Evolutionary conservation across 2,888 invertebrate genomes (phyloP).

Genomic region (Pachymerium ferrugineum): DNA sequence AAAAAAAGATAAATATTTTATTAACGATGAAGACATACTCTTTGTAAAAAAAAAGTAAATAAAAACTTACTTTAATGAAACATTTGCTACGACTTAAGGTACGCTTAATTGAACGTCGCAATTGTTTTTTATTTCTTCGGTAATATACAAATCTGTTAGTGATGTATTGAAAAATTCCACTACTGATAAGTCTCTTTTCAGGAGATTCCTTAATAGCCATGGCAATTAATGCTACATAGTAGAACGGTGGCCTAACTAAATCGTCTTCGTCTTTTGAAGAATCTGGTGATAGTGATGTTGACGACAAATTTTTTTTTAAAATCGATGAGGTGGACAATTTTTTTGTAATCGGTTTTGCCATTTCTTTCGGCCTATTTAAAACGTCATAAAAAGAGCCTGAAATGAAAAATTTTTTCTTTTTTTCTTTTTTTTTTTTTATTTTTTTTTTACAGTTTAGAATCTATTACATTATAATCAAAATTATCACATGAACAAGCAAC

Average conservation of each 20-base stretch:
- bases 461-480: too few relatives aligned
- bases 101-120: conserved; percentile 88
- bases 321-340: too few relatives aligned
- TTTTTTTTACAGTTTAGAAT: too few relatives aligned
- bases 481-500: too few relatives aligned
- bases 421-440: too few relatives aligned
- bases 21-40: not conserved
- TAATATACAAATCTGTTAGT: conserved; percentile 78
- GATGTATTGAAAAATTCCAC: conserved; percentile 80
- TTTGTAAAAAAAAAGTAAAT: conserved; percentile 49
- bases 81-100: conserved; percentile 83
- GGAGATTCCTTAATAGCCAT: conserved; percentile 80
- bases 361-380: too few relatives aligned
- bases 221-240: conserved; percentile 87
- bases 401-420: too few relatives aligned
- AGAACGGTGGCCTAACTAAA: conserved; percentile 76
- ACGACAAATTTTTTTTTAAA: too few relatives aligned
- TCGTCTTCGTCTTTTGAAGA: conserved; percentile 39
- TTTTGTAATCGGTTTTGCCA: too few relatives aligned
- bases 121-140: conserved; percentile 74
- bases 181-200: conserved; percentile 70
- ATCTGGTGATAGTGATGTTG: too few relatives aligned
- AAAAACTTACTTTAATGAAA: conserved; percentile 74
- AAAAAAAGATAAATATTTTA: not conserved
- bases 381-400: too few relatives aligned